Base-by-base conservation (phyloP, 2,113 vertebrate genomes). In the Tragelaphus imberbis region DNA sequence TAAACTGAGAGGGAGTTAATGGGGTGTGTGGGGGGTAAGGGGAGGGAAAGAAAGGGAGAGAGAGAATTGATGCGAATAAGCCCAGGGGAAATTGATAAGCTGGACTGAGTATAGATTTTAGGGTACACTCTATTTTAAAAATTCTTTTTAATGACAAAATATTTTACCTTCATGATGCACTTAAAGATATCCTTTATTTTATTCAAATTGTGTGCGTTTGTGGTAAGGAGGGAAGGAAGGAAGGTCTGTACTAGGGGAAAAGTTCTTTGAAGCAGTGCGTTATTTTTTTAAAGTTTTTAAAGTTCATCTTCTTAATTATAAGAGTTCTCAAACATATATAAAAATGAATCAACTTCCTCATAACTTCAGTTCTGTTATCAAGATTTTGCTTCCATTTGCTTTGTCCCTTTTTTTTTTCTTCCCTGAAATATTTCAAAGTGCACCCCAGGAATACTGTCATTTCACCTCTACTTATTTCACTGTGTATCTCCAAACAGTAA, bases 191-290 rank as follows among this genome's bases (percentile, higher is more conserved):
- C 68, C 75, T 93, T 96, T 94, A 49, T 82, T 90, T 90, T 84
- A 63, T 91, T 93, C 65, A 95, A 21, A 79, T 95, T 97, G 33
- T 86, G 49, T 94, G 49, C 44, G 21, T 90, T 90, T 90, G 56
- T 92, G 44, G 28, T 87, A 68, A 59, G 71, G 85, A 94, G 63
- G 80, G 86, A 90, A 88, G 36, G 84, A 58, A 71, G 16, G 65
- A 65, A 36, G 59, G 15, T 15, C 23, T 86, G 0, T 44, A 51
- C 49, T 71, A 63, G 47, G 53, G 71, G 79, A 4, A n/a, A 84
- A 44, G 28, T 88, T 81, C 68, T 81, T 81, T 75, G 59, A 81
- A 94, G 53, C 30, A 47, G 6, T 85, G n/a, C 2, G 3, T 40
- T 92, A 17, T n/a, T 4, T 25, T 47, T 49, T 88, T 51, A 3